These are phyloP conservation scores for Tillus elongatus DNA, from an alignment of 2,888 invertebrate species.

Conservation along the genomic window DNA sequence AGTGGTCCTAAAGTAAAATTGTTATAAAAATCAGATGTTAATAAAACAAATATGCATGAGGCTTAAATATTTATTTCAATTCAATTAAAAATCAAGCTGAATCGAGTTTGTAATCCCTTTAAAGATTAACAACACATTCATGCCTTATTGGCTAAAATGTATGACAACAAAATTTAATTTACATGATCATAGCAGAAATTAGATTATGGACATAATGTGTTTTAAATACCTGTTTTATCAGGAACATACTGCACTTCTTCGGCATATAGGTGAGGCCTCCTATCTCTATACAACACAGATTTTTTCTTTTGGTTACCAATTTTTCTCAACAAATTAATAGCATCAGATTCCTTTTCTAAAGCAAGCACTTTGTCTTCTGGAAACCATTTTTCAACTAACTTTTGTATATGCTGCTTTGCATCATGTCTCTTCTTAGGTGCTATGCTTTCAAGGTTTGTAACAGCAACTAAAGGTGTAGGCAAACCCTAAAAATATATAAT, in stretches of 20 bases:
- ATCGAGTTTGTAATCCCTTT: too few relatives aligned
- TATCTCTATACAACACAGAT: conserved; percentile 62
- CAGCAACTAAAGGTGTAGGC: conserved; percentile 67
- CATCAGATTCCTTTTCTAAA: conserved; percentile 67
- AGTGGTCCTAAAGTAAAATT: conserved; percentile 24
- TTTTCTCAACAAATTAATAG: conserved; percentile 59
- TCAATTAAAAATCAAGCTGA: too few relatives aligned
- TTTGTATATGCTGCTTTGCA: conserved; percentile 58
- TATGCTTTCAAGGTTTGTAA: conserved; percentile 66
- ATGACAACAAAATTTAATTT: too few relatives aligned
- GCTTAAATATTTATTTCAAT: too few relatives aligned
- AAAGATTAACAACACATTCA: too few relatives aligned
- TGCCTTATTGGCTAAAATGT: too few relatives aligned
- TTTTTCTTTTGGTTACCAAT: conserved; percentile 79
- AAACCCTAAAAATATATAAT: conserved; percentile 43
- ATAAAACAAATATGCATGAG: too few relatives aligned
- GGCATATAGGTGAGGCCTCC: conserved; percentile 74
- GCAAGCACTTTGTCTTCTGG: conserved; percentile 75
- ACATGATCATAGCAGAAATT: too few relatives aligned
- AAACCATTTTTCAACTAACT: conserved; percentile 57
- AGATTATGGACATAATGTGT: neutral
- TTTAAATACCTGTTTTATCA: conserved; percentile 35
- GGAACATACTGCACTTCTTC: conserved; percentile 65
- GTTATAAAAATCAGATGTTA: too few relatives aligned
- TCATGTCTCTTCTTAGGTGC: conserved; percentile 63